Evolutionary conservation across 2,113 vertebrate species (phyloP).

Genomic region (Fulica atra): DNA sequence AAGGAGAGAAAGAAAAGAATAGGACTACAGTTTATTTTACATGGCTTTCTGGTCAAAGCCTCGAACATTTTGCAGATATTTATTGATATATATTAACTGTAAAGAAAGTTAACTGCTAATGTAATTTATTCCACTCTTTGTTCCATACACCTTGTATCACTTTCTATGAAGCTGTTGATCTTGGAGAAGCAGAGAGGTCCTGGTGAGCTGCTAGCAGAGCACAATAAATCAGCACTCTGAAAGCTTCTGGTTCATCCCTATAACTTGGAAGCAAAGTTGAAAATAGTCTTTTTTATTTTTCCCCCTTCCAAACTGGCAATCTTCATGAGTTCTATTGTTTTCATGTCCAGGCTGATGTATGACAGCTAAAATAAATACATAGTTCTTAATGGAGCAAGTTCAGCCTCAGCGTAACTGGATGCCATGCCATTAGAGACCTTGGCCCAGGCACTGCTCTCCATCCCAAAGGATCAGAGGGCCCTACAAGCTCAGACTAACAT

Average conservation of each 20-base stretch:
- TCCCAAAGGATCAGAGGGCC: conserved; percentile 1
- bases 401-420: conserved; percentile 35
- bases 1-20: neutral
- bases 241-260: conserved; percentile 72
- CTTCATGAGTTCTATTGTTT: conserved; percentile 48
- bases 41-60: conserved; percentile 50
- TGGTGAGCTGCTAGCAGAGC: conserved; percentile 25
- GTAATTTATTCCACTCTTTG: conserved; percentile 71
- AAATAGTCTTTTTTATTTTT: neutral
- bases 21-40: conserved; percentile 26
- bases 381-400: conserved; percentile 56
- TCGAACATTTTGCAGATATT: conserved; percentile 56
- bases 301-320: neutral
- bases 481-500: conserved; percentile 6
- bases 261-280: conserved; percentile 57
- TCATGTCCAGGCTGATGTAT: conserved; percentile 35
- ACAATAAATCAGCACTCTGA: conserved; percentile 69
- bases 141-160: conserved; percentile 51
- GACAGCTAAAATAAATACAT: conserved; percentile 63
- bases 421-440: conserved; percentile 46
- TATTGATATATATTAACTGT: conserved; percentile 63
- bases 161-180: conserved; percentile 73
- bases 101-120: conserved; percentile 65
- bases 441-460: conserved; percentile 1
- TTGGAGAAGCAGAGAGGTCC: conserved; percentile 62